Evolutionary conservation across 2,797 vertebrate species (phyloP), one percentile per base, ranked within the genome.

Genomic region (Rhyacichthys aspro): DNA sequence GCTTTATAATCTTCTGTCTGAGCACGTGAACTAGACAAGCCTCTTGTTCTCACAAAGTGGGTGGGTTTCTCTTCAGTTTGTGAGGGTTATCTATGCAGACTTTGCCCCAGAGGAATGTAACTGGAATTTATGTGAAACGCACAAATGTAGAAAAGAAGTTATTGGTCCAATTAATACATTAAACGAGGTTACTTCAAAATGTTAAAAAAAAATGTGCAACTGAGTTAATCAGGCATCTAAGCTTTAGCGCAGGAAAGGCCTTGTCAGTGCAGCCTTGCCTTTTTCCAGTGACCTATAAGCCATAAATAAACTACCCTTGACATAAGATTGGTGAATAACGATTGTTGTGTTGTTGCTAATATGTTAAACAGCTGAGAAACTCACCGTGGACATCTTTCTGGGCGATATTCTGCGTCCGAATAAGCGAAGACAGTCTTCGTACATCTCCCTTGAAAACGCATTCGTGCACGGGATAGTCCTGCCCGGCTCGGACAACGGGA

Each of bases 361-460:
- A 55, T 36, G 19, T 55, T 11, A 16, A 43, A 11, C 39, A 52
- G 60, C 41, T 34, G 47, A 0, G 18, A 2, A 37, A 82, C 96
- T 95, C 84, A 98, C 97, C 97, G 71, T 98, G 97, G 47, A 91
- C 87, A 88, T 99, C 97, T 76, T 99, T 99, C 90, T 97, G 96
- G 14, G 95, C 92, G 83, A 98, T 98, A 70, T 95, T 96, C 86
- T 98, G 96, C 6, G 95, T 98, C 74, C 97, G 93, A 86, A 98
- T 98, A 63, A 98, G 94, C 7, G 96, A 96, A 1, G 97, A 99
- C 60, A 99, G 91, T 10, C 93, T 92, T 63, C 97, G 88, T 69
- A 98, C 95, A 78, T 99, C 97, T 50, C 96, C 96, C 79, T 94
- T 94, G 81, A 98, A 98, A 48, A 98, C 97, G 72, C 95, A 95